Evolutionary conservation across 2,113 vertebrate genomes (phyloP), one percentile per base, ranked within the genome.

Genomic region (Bubalus kerabau): DNA sequence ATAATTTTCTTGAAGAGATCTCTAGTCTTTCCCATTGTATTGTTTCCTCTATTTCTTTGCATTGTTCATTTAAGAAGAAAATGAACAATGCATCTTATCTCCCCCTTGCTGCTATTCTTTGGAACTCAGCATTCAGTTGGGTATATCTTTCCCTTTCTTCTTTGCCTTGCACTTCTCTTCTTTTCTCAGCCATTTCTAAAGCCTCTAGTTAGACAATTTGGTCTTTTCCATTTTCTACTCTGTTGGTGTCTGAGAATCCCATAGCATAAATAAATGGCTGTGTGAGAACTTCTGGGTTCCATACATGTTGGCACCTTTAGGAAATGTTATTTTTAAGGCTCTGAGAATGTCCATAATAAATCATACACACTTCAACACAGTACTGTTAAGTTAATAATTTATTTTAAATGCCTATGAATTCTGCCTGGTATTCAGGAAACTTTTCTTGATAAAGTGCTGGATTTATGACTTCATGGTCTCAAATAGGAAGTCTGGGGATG

Each of bases 341-440:
- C 26, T 64, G 16, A 93, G 57, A 93, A 87, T 93, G 32, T 86
- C 93, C 28, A 85, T 64, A 91, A 95, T 93, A 92, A 97, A 97
- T 89, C 50, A 97, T 21, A 30, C 30, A 91, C n/a, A 87, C 57
- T 86, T 97, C 95, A 96, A 85, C 54, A 91, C 82, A 71, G 32
- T 80, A 84, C 81, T 92, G 57, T 82, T 94, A 84, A 92, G 74
- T 91, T 87, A 94, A 54, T 59, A 36, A 87, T 91, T 96, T 96
- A 78, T 85, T 96, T 90, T 95, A 88, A 95, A 97, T 86, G 71
- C 23, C 52, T 52, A 87, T 96, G 94, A 98, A 92, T 98, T 93
- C 26, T 90, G 6, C n/a, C 50, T 96, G 87, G 96, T 82, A 89
- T 94, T 96, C 98, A 98, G 97, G 94, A 97, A 98, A 94, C 84